A percentile compares a stretch with the other conserved stretches of the same genome.
These are phyloP conservation scores for Acholoe squamosa DNA, from an alignment of 2,888 invertebrate genomes.

Conservation along the genomic window DNA sequence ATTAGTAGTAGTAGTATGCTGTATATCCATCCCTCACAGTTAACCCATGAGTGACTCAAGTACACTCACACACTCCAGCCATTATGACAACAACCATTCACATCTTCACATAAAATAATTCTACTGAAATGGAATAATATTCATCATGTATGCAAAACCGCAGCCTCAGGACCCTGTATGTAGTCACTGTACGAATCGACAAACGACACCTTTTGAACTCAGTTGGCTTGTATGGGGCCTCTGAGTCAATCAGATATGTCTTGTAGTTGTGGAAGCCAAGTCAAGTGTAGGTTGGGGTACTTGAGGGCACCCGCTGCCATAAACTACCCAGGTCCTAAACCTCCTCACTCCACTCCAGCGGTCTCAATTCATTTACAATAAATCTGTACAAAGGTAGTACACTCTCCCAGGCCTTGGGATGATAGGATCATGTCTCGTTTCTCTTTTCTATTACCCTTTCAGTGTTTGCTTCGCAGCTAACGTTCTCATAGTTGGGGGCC, in stretches of 20 bases:
- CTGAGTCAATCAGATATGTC: background rate
- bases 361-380: no score
- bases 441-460: background rate
- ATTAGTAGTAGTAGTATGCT: background rate
- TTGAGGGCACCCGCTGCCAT: background rate
- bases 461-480: no score
- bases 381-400: background rate
- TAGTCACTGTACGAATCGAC: slow-evolving; percentile 21
- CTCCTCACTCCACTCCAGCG: no score
- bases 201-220: background rate
- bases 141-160: background rate
- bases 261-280: background rate
- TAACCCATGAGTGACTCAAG: background rate
- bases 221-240: background rate
- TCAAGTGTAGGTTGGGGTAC: slow-evolving; percentile 14
- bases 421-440: background rate
- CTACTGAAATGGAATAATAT: background rate
- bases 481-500: no score
- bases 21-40: background rate
- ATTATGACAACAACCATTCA: background rate
- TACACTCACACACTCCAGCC: background rate
- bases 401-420: background rate
- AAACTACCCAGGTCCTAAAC: background rate
- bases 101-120: slow-evolving; percentile 19
- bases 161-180: slow-evolving; percentile 4